These are phyloP conservation scores for Tachina lurida DNA, from an alignment of 2,888 invertebrate species.

Conservation along the genomic window DNA sequence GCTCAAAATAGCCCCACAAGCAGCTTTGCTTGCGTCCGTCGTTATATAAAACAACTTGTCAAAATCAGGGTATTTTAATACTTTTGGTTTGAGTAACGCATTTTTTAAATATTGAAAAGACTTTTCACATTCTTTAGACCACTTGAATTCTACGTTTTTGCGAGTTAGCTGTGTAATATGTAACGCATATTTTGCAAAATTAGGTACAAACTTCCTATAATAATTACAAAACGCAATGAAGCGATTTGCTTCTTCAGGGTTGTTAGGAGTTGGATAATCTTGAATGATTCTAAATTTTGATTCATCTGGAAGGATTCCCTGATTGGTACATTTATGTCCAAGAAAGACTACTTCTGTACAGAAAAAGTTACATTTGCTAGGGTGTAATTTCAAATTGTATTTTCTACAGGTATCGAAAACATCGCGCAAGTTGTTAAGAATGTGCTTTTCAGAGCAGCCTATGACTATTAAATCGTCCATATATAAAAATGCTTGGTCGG, in stretches of 20 bases:
- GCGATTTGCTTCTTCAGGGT: not conserved
- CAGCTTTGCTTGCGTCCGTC: constrained; percentile 69
- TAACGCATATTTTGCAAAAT: not conserved
- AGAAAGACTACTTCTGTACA: constrained; percentile 6
- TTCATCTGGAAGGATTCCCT: constrained; percentile 11
- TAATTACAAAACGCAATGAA: not conserved
- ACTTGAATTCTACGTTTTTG: not conserved
- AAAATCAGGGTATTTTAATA: constrained; percentile 69
- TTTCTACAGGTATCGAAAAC: constrained; percentile 10
- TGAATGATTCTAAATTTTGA: not conserved
- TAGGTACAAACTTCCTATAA: not conserved
- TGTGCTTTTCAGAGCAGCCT: not conserved
- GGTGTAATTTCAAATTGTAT: constrained; percentile 15
- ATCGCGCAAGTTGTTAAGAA: not conserved
- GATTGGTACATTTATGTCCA: constrained; percentile 16
- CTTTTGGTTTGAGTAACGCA: constrained; percentile 13
- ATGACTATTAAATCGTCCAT: constrained; percentile 22
- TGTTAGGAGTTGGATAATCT: not conserved
- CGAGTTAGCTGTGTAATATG: not conserved
- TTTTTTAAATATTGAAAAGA: constrained; percentile 58
- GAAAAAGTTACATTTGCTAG: not conserved
- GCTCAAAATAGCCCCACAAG: constrained; percentile 66
- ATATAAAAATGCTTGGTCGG: constrained; percentile 9
- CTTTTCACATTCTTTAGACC: constrained; percentile 44
- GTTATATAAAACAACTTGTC: constrained; percentile 57